Base-by-base conservation (phyloP, 2,797 vertebrate species). In the Tapirus indicus region DNA sequence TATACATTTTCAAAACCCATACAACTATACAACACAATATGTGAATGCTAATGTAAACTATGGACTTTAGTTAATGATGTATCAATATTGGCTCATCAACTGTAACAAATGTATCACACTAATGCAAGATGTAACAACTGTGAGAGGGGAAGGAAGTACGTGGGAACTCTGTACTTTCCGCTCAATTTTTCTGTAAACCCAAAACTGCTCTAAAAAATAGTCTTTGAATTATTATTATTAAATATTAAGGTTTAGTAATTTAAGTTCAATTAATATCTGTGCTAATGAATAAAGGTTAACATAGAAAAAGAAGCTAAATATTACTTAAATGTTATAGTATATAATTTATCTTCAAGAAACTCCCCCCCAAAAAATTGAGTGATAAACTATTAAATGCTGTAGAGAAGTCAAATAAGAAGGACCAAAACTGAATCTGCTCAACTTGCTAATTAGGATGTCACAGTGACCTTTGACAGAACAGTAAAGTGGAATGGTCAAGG, bases 241-340 rank as follows among this genome's bases (percentile, higher is more conserved):
- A 79, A 68, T 20, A 68, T 74, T 38, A 41, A 49, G 58, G 13
- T 68, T 91, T 47, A 92, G 54, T 78, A 77, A 64, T 49, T 78
- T 58, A 90, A 66, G 3, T 32, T 86, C 74, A 68, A 27, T 82
- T 82, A 83, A 68, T 60, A 58, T 27, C 38, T 11, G 3, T 90
- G 32, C 23, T 72, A 88, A 75, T 49, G n/a, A 72, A 52, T 71
- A 66, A 66, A 56, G 18, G 4, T 71, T 66, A 79, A 56, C 64
- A 20, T 69, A 66, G 21, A 32, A 86, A 92, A 77, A 49, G 17
- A 72, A 90, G 56, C 6, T 47, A 54, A 52, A 56, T 52, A 69
- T 92, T 89, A 72, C 23, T 82, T 97, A 56, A 85, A 62, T n/a
- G n/a, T 35, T 87, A n/a, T 47, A 62, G 21, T 44, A 71, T 66